Evolutionary conservation across 2,113 vertebrate genomes (phyloP), one percentile per base, ranked within the genome.

Genomic region (Cochlearius cochlearius): DNA sequence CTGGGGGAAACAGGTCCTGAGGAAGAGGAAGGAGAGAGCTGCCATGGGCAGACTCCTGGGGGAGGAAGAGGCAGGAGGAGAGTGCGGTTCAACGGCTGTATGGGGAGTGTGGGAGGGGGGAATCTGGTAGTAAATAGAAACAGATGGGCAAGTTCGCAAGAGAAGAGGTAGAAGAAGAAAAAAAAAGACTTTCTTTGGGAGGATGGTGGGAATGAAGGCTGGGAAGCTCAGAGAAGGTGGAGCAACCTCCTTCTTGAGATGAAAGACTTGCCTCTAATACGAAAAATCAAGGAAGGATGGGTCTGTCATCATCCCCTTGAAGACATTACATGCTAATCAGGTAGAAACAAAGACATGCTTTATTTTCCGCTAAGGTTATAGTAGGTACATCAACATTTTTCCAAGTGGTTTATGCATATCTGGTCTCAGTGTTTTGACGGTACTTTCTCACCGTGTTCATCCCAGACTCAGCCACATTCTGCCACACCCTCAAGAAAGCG

Each of bases 41-140:
- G 60, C 73, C 36, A 3, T 21, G 32, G 63, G 26, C 68, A 59
- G 74, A 77, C 13, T 79, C 27, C 43, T 52, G 14, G 41, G 16
- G 50, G 15, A 59, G 39, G 58, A 64, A 87, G 34, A 88, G 39
- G 45, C 27, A 69, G 87, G 32, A 73, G 59, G 32, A 68, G 39
- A 56, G 17, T 21, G 58, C 0, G 1, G 50, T 41, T 88, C 58
- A 55, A 25, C 1, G 6, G 36, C 50, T 79, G 13, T n/a, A 25
- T 34, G n/a, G 59, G 41, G 55, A 56, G 30, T n/a, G 75, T 80
- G 49, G 75, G 78, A 88, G 59, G 32, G n/a, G 38, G 29, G 41
- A 74, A 84, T 86, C 89, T 81, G 89, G 41, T 91, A 58, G 45
- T 66, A 86, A 96, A 83, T 39, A 81, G 71, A 94, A 94, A 93